Percentiles rank a stretch among this genome's conserved stretches.
These are phyloP conservation scores for Pantherophis vulpinus DNA, from an alignment of 2,797 vertebrate species.

Conservation along the genomic window DNA sequence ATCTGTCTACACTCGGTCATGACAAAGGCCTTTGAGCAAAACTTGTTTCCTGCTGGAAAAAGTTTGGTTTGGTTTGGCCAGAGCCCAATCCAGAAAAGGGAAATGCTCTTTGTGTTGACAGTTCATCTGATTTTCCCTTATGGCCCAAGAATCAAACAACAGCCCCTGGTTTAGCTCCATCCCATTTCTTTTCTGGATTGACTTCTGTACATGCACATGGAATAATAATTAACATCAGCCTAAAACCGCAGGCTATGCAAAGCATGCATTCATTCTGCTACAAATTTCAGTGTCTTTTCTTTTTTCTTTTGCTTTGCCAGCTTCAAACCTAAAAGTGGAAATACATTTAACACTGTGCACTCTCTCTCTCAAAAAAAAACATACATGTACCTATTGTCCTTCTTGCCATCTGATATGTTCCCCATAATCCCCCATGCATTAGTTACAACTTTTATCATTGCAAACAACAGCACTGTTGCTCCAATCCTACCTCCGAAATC, in stretches of 20 bases:
- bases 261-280: neutral
- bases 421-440: constrained; percentile 7
- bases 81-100: neutral
- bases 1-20: neutral
- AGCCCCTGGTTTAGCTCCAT: neutral
- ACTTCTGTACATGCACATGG: constrained; percentile 3
- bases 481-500: neutral
- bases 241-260: constrained; percentile 14
- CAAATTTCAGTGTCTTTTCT: neutral
- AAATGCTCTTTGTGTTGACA: neutral
- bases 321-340: constrained; percentile 17
- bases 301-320: neutral
- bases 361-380: neutral
- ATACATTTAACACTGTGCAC: constrained; percentile 10
- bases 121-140: neutral
- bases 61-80: constrained; percentile 2
- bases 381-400: neutral
- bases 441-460: neutral
- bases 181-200: constrained; percentile 3
- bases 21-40: constrained; percentile 14
- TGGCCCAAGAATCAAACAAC: neutral
- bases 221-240: neutral
- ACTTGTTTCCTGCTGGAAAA: constrained; percentile 2
- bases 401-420: neutral
- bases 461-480: neutral